A percentile compares a stretch with the other conserved stretches of the same genome.
phyloP scores from a whole-genome alignment of 1,140 invertebrate species.

The Gerris buenoi region DNA sequence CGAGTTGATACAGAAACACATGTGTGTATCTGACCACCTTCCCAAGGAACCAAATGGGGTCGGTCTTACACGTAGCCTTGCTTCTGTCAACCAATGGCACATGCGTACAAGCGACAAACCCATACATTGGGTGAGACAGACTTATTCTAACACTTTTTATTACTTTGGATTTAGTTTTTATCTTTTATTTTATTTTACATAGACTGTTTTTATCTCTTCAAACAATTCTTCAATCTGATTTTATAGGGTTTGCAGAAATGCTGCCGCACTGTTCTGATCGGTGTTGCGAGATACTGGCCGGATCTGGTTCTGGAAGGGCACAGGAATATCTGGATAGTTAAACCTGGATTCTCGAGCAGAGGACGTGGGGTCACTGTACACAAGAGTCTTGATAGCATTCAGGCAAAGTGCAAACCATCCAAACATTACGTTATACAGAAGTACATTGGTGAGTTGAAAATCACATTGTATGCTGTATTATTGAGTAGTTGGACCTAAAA shows the following conservation, averaged over 20 bases:
- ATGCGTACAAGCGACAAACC: neutral
- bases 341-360: constrained; percentile 83
- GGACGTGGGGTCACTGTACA: constrained; percentile 77
- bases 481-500: too few species aligned
- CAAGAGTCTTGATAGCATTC: constrained; percentile 74
- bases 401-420: constrained; percentile 40
- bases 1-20: neutral
- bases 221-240: neutral
- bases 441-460: constrained; percentile 87
- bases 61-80: too few species aligned
- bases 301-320: constrained; percentile 68
- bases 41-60: neutral
- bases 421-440: constrained; percentile 84
- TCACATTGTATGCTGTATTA: too few species aligned
- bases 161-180: neutral
- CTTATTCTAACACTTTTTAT: neutral
- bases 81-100: neutral
- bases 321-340: constrained; percentile 86
- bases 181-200: neutral
- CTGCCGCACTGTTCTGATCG: constrained; percentile 20
- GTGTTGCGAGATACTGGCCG: constrained; percentile 42
- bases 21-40: neutral
- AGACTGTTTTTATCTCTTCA: neutral
- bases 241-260: neutral
- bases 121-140: neutral